phyloP scores from a whole-genome alignment of 2,888 invertebrate species.

The Mesochorus sp. region DNA sequence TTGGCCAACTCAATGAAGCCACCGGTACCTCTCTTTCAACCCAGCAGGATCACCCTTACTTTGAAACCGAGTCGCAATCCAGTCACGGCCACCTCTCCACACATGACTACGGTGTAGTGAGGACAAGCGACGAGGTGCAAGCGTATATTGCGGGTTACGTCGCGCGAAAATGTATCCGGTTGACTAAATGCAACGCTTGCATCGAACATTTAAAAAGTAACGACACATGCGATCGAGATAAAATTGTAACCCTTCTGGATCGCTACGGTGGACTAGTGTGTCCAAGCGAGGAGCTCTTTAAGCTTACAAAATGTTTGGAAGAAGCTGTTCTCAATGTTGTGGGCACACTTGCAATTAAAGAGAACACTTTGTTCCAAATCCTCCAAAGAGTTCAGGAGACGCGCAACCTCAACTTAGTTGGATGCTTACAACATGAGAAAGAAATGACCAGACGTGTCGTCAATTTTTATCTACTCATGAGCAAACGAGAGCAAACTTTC shows the following conservation, averaged over 20 bases:
- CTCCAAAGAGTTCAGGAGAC: constrained; percentile 15
- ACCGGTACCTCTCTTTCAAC: background rate
- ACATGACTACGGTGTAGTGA: constrained; percentile 55
- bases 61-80: constrained; percentile 26
- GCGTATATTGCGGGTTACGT: constrained; percentile 54
- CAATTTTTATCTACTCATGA: constrained; percentile 44
- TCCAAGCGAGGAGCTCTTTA: constrained; percentile 52
- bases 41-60: constrained; percentile 15
- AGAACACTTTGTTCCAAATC: constrained; percentile 32
- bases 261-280: constrained; percentile 42
- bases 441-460: constrained; percentile 34
- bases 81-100: background rate
- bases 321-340: constrained; percentile 37
- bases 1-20: constrained; percentile 19
- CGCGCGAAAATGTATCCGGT: constrained; percentile 38
- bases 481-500: constrained; percentile 36
- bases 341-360: constrained; percentile 24
- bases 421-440: constrained; percentile 42
- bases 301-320: constrained; percentile 35
- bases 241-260: constrained; percentile 24
- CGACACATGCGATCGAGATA: constrained; percentile 42
- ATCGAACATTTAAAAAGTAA: constrained; percentile 19
- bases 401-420: constrained; percentile 33
- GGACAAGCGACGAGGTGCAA: constrained; percentile 45
- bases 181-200: constrained; percentile 29